phyloP scores from a whole-genome alignment of 1,140 invertebrate genomes.

The Pseudomyrmex sp. region DNA sequence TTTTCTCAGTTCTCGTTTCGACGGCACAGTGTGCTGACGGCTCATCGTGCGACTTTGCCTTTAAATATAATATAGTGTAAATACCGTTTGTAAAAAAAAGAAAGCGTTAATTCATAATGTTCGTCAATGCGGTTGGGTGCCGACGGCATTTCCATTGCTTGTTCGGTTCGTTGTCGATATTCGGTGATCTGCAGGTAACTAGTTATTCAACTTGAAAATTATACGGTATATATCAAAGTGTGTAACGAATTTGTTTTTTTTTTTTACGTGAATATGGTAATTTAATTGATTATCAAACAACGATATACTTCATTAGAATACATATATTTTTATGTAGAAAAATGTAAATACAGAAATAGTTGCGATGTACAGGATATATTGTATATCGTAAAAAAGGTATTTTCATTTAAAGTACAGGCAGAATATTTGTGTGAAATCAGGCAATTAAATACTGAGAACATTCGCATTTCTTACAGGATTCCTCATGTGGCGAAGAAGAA shows the following conservation, averaged over 20 bases:
- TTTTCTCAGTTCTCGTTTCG: slow-evolving; percentile 75
- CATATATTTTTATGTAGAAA: too few relatives aligned
- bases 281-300: too few relatives aligned
- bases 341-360: too few relatives aligned
- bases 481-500: slow-evolving; percentile 79
- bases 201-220: background rate
- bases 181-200: slow-evolving; percentile 2
- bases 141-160: background rate
- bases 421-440: background rate
- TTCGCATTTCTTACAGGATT: slow-evolving; percentile 75
- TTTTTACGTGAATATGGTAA: background rate
- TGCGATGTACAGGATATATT: too few relatives aligned
- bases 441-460: background rate
- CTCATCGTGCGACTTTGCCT: background rate
- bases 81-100: background rate
- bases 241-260: background rate
- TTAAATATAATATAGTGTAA: slow-evolving; percentile 1
- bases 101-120: background rate
- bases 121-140: background rate
- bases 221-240: background rate
- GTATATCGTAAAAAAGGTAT: too few relatives aligned
- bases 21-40: slow-evolving; percentile 62
- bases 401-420: background rate
- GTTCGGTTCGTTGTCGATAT: background rate
- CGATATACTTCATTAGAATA: too few relatives aligned